phyloP scores from a whole-genome alignment of 2,113 vertebrate genomes.

The Taurulus bubalis region DNA sequence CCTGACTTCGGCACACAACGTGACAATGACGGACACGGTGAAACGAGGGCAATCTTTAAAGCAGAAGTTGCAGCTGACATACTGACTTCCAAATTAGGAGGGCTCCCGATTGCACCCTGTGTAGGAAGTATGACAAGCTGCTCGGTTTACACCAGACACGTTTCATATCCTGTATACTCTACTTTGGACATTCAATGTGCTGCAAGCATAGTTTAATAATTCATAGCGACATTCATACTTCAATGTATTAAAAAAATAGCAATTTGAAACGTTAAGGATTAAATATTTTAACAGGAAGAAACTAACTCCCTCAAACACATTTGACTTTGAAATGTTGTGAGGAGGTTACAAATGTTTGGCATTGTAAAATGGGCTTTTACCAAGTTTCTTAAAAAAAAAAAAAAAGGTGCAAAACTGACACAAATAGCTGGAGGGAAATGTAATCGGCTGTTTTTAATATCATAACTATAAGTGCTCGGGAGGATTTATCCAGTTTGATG shows the following conservation, averaged over 20 bases:
- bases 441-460: conserved; percentile 38
- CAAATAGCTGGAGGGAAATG: conserved; percentile 20
- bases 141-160: not conserved
- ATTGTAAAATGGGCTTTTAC: not conserved
- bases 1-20: not conserved
- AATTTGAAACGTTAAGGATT: not conserved
- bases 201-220: not conserved
- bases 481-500: conserved; percentile 45
- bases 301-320: not conserved
- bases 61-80: conserved; percentile 56
- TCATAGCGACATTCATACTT: not conserved
- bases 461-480: conserved; percentile 16
- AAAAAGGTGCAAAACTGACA: not conserved
- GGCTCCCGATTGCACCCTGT: not conserved
- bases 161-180: conserved; percentile 32
- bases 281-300: not conserved
- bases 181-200: not conserved
- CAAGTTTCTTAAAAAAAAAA: no score
- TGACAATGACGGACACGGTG: not conserved
- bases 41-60: conserved; percentile 12
- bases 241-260: not conserved
- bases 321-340: not conserved
- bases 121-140: conserved; percentile 33
- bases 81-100: conserved; percentile 37
- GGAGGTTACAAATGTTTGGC: not conserved